phyloP scores from a whole-genome alignment of 2,888 invertebrate genomes.

The Megalurothrips usitatus region DNA sequence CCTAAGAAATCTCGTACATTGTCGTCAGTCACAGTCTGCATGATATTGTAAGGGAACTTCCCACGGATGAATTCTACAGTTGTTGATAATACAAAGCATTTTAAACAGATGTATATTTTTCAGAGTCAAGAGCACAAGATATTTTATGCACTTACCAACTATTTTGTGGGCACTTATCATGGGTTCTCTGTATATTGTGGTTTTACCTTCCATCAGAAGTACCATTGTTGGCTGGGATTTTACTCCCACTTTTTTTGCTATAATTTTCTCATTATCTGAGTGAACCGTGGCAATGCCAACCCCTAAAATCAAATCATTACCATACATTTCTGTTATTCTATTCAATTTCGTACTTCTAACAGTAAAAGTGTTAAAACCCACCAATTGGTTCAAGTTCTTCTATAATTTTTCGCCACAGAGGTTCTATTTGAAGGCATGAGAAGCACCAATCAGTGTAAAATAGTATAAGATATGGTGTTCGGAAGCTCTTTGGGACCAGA shows the following conservation, averaged over 20 bases:
- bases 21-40: constrained; percentile 54
- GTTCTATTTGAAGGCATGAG: constrained; percentile 82
- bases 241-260: constrained; percentile 74
- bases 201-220: constrained; percentile 75
- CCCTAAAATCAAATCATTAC: constrained; percentile 52
- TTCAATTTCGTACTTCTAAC: constrained; percentile 2
- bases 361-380: constrained; percentile 11
- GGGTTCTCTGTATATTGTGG: constrained; percentile 79
- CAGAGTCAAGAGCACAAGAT: constrained; percentile 2
- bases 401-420: constrained; percentile 76
- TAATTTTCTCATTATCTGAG: constrained; percentile 71
- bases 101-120: constrained; percentile 15
- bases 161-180: constrained; percentile 73
- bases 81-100: constrained; percentile 33
- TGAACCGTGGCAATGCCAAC: constrained; percentile 78
- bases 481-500: constrained; percentile 75
- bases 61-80: constrained; percentile 75
- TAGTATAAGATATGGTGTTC: constrained; percentile 77
- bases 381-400: constrained; percentile 73
- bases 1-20: constrained; percentile 73
- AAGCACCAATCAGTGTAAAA: constrained; percentile 96
- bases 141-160: constrained; percentile 56
- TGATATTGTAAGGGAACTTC: constrained; percentile 79
- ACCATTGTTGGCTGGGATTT: constrained; percentile 77
- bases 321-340: neutral